Evolutionary conservation across 2,797 vertebrate genomes (phyloP).

Genomic region (Typhlichthys eigenmanni): DNA sequence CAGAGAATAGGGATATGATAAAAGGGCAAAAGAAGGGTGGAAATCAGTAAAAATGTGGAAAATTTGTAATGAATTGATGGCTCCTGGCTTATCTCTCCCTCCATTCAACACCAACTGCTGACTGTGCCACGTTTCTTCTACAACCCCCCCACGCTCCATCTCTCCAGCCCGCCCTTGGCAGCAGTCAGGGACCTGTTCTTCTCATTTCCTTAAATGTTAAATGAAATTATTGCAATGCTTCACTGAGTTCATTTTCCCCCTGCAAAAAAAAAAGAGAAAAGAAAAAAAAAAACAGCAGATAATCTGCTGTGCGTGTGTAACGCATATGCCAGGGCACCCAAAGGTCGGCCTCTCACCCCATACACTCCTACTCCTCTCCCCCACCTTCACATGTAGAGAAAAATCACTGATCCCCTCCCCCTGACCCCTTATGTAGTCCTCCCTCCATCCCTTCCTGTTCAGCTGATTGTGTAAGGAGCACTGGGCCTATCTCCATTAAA

Average conservation of each 20-base stretch:
- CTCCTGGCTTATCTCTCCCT: constrained; percentile 59
- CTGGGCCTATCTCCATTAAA: constrained; percentile 50
- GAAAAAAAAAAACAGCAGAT: constrained; percentile 28
- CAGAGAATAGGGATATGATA: background rate
- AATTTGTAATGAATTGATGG: constrained; percentile 59
- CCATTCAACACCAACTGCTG: constrained; percentile 71
- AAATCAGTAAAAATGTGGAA: constrained; percentile 2
- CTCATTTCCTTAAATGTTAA: constrained; percentile 67
- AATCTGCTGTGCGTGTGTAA: constrained; percentile 64
- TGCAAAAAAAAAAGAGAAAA: background rate
- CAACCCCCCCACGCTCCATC: background rate
- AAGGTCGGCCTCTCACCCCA: constrained; percentile 59
- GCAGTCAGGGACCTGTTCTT: constrained; percentile 44
- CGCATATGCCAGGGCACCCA: constrained; percentile 54
- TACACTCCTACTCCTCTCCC: background rate
- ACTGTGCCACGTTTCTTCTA: constrained; percentile 46
- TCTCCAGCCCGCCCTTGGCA: constrained; percentile 45
- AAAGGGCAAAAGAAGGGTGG: constrained; percentile 21
- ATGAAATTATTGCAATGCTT: constrained; percentile 73
- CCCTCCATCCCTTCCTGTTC: background rate
- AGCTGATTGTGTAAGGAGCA: constrained; percentile 40
- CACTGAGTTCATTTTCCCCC: constrained; percentile 60
- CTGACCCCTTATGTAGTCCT: constrained; percentile 3
- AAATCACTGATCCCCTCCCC: constrained; percentile 47
- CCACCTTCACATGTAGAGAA: background rate